Evolutionary conservation across 2,113 vertebrate species (phyloP).

Genomic region (Mustelus asterias): DNA sequence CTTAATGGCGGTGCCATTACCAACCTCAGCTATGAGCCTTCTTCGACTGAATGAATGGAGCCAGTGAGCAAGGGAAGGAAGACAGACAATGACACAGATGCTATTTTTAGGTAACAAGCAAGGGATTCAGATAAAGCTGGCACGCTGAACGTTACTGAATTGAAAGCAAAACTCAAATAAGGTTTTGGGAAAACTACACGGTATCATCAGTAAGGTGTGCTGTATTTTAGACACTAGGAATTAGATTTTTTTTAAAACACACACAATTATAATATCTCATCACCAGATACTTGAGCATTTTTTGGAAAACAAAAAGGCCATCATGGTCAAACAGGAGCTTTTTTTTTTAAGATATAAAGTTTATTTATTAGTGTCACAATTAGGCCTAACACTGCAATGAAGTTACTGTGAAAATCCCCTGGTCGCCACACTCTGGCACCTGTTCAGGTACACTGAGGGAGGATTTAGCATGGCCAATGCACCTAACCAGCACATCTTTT

Average conservation of each 20-base stretch:
- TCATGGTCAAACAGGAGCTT: neutral
- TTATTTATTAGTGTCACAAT: no score
- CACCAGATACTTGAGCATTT: neutral
- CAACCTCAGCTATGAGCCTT: neutral
- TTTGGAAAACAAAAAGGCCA: neutral
- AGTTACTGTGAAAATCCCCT: no score
- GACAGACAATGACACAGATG: neutral
- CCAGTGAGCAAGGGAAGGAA: neutral
- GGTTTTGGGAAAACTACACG: neutral
- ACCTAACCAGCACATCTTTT: no score
- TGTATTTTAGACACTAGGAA: neutral
- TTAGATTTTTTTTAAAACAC: neutral
- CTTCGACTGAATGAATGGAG: neutral
- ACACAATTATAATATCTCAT: neutral
- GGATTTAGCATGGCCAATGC: no score
- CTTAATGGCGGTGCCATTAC: neutral
- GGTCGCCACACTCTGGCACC: no score
- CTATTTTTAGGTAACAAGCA: conserved; percentile 17
- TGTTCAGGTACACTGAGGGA: no score
- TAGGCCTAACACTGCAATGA: no score
- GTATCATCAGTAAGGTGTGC: neutral
- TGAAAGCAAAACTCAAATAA: neutral
- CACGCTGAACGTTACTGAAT: neutral
- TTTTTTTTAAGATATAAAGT: neutral
- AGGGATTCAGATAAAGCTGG: neutral